Conservation (phyloP, 2,113 vertebrate genomes). For the Nannobrachium achirus region DNA sequence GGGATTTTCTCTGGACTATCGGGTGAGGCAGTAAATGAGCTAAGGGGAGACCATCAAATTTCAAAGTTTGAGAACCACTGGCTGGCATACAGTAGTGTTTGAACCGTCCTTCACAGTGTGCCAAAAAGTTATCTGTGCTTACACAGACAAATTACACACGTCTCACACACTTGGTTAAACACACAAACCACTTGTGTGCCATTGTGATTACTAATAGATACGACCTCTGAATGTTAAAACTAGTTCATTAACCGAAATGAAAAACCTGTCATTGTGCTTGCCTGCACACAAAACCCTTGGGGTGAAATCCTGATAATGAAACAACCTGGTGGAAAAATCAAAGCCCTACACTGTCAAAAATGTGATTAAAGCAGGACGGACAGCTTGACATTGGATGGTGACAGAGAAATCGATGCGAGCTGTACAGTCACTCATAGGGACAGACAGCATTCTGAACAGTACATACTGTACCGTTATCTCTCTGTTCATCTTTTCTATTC, state of each 20-base stretch:
- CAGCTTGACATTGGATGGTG: neutral
- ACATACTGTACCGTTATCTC: neutral
- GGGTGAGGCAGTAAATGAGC: too few relatives aligned
- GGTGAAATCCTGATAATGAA: slow-evolving; percentile 20
- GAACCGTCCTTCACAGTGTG: too few relatives aligned
- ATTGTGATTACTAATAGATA: neutral
- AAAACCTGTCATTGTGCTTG: slow-evolving; percentile 27
- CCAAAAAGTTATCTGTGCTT: too few relatives aligned
- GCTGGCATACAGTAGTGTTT: too few relatives aligned
- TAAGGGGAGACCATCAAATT: too few relatives aligned
- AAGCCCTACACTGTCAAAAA: slow-evolving; percentile 17
- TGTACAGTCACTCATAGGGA: too few relatives aligned
- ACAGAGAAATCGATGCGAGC: neutral
- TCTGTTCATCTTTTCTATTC: slow-evolving; percentile 15
- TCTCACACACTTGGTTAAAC: too few relatives aligned
- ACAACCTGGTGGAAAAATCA: slow-evolving; percentile 8
- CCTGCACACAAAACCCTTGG: slow-evolving; percentile 16
- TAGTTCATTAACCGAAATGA: slow-evolving; percentile 23
- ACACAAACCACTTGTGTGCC: neutral
- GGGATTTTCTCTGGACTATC: too few relatives aligned
- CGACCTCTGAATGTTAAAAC: slow-evolving; percentile 3
- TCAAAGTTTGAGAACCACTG: too few relatives aligned
- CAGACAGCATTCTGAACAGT: neutral
- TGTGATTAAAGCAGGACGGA: slow-evolving; percentile 17
- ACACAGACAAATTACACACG: too few relatives aligned